Evolutionary conservation across 2,888 invertebrate genomes (phyloP), one percentile per base, ranked within the genome.

Genomic region (Himalopsyche kuldschensis): DNA sequence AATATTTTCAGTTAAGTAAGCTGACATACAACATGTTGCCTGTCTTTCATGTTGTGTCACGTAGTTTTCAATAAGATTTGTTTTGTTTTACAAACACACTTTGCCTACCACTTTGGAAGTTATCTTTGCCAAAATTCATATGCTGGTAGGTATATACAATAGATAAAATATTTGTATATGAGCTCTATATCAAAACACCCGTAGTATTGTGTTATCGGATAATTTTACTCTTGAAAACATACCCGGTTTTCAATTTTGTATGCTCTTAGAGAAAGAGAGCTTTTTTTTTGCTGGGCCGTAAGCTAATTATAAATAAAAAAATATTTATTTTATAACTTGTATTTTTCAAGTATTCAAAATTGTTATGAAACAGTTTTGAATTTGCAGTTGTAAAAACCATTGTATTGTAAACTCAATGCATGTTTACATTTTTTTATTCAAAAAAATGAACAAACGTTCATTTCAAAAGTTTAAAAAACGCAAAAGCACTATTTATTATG

Each of bases 61-160:
- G 76, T 35, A 76, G 35, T 76, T 41, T 41, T 76, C 76, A 76
- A 76, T 76, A 76, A 76, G 35, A 35, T 76, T 31, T 76, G 76
- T 76, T 35, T 76, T 32, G 76, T 32, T 31, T 76, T 17, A 35
- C 3, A n/a, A 41, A 15, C 69, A 69, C 69, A 30, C 69, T 30
- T 30, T 30, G 27, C 69, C 69, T 30, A 69, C 69, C 30, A 15
- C 76, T 32, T 76, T 76, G 5, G 0, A 76, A 35, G 32, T n/a
- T 32, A 76, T 76, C 35, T 76, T 35, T 76, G n/a, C 24, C 41
- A 35, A 76, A 32, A 35, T 76, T 76, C 76, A 76, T 32, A 76
- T 32, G 76, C 69, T 27, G 24, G 69, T 69, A 69, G 10, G 15
- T 30, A 69, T 27, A 69, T 69, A 69, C n/a, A n/a, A n/a, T n/a